Conservation (phyloP, 2,888 invertebrate genomes). For the Ptychoptera albimana region DNA sequence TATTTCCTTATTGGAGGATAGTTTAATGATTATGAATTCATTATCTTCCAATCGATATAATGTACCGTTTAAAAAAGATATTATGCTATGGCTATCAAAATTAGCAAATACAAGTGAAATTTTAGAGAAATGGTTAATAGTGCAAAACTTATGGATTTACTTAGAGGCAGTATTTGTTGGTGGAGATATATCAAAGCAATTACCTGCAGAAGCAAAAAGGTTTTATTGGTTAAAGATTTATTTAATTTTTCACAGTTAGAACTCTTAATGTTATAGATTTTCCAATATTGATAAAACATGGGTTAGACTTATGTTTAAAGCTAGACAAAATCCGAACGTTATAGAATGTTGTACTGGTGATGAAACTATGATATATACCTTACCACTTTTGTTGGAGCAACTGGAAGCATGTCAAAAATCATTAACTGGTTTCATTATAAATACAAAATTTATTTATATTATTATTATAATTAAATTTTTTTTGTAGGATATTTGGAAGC, state of each 20-base stretch:
- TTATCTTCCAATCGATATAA: slow-evolving; percentile 69
- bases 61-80: slow-evolving; percentile 61
- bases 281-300: slow-evolving; percentile 60
- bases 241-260: not conserved
- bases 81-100: slow-evolving; percentile 59
- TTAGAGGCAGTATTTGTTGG: slow-evolving; percentile 75
- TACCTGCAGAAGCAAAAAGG: slow-evolving; percentile 59
- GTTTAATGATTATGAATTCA: slow-evolving; percentile 65
- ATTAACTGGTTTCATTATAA: slow-evolving; percentile 38
- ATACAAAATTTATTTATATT: not conserved
- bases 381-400: slow-evolving; percentile 63
- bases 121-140: slow-evolving; percentile 61
- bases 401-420: slow-evolving; percentile 75
- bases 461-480: not conserved
- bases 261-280: slow-evolving; percentile 31
- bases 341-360: slow-evolving; percentile 65
- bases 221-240: slow-evolving; percentile 28
- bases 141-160: slow-evolving; percentile 73
- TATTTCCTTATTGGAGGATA: slow-evolving; percentile 58
- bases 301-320: slow-evolving; percentile 66
- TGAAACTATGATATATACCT: slow-evolving; percentile 55
- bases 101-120: slow-evolving; percentile 60
- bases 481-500: slow-evolving; percentile 48
- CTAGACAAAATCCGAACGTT: slow-evolving; percentile 59
- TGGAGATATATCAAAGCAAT: slow-evolving; percentile 68